Percentiles rank a stretch among this genome's conserved stretches.
phyloP scores from a whole-genome alignment of 2,888 invertebrate genomes.

The Drosophila melanosoma region DNA sequence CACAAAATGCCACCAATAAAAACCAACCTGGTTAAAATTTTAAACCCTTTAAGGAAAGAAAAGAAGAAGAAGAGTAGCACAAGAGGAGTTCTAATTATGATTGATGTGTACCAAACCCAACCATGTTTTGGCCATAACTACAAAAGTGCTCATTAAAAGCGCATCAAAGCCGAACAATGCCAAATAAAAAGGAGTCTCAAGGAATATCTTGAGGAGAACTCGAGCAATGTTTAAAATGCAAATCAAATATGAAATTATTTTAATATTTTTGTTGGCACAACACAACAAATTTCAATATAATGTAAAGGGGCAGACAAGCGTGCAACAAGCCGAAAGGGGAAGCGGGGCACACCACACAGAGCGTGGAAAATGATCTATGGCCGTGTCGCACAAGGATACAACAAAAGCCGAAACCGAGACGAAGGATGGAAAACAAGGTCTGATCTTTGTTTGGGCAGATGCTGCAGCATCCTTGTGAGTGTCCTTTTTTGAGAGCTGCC shows the following conservation, averaged over 20 bases:
- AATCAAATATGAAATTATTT: constrained; percentile 81
- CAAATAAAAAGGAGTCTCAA: constrained; percentile 27
- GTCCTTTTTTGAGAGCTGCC: not conserved
- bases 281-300: constrained; percentile 81
- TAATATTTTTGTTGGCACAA: constrained; percentile 82
- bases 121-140: constrained; percentile 29
- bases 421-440: constrained; percentile 42
- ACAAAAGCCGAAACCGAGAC: constrained; percentile 10
- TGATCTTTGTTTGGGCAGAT: constrained; percentile 82
- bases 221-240: constrained; percentile 54
- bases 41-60: not conserved
- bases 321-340: constrained; percentile 1
- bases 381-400: constrained; percentile 35
- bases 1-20: constrained; percentile 5
- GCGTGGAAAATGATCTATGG: constrained; percentile 80
- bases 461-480: constrained; percentile 68
- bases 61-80: not conserved
- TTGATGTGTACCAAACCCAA: constrained; percentile 65
- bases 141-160: constrained; percentile 75
- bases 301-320: constrained; percentile 17
- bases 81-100: constrained; percentile 78
- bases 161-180: constrained; percentile 72
- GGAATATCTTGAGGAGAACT: constrained; percentile 7
- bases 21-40: not conserved
- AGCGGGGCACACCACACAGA: constrained; percentile 50